Conservation (phyloP, 2,797 vertebrate species). For the Austrolebias charrua region DNA sequence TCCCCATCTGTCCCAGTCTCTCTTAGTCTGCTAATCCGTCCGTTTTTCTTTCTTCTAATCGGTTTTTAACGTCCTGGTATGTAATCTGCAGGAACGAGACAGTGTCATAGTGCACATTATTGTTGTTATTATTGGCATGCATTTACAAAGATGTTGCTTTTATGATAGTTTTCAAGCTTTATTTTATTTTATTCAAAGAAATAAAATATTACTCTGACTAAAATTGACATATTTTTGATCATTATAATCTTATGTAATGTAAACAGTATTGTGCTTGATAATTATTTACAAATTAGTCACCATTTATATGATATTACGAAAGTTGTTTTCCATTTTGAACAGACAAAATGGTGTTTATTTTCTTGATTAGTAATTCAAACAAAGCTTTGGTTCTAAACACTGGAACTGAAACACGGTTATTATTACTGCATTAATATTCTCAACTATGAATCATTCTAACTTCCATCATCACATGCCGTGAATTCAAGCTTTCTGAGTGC, state of each 20-base stretch:
- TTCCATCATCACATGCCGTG: constrained; percentile 9
- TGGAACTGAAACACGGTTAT: neutral
- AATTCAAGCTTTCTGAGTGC: constrained; percentile 23
- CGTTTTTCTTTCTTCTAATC: constrained; percentile 54
- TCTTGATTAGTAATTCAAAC: neutral
- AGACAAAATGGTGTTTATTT: neutral
- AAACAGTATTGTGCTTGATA: constrained; percentile 4
- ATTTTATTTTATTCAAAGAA: constrained; percentile 5
- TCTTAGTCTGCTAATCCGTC: constrained; percentile 59
- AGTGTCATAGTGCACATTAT: constrained; percentile 5
- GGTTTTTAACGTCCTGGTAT: constrained; percentile 46
- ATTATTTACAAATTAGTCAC: neutral
- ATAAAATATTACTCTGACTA: too few relatives aligned
- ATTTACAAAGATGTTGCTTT: neutral
- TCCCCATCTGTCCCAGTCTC: constrained; percentile 68
- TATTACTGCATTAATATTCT: constrained; percentile 4
- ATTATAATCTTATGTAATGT: neutral
- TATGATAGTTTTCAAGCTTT: neutral
- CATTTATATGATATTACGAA: neutral
- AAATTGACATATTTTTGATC: neutral
- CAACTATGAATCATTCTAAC: constrained; percentile 13
- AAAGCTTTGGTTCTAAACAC: neutral
- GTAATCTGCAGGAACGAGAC: constrained; percentile 34
- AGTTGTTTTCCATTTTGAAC: neutral
- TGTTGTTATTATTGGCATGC: too few relatives aligned